These are phyloP conservation scores for Chrysolina oricalcia DNA, from an alignment of 2,888 invertebrate species.

Conservation along the genomic window DNA sequence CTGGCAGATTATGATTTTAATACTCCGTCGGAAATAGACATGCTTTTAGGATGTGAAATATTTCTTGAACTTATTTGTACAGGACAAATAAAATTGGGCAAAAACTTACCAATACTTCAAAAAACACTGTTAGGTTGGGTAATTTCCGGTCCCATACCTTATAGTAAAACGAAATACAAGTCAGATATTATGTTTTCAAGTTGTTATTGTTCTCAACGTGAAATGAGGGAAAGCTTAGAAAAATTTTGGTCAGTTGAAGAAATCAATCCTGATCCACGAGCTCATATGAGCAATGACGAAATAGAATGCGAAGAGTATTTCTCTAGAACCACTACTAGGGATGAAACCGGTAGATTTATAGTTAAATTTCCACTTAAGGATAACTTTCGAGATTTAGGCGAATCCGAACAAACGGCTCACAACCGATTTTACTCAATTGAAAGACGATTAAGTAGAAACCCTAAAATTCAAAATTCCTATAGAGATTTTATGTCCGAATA, in stretches of 20 bases:
- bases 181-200: conserved; percentile 2
- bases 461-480: background rate
- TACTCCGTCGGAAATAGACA: conserved; percentile 35
- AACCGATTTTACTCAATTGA: no score
- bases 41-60: conserved; percentile 34
- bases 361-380: conserved; percentile 39
- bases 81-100: conserved; percentile 31
- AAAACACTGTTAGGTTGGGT: no score
- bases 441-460: no score
- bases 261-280: no score
- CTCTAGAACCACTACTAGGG: conserved; percentile 29
- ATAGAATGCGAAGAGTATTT: conserved; percentile 50
- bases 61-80: conserved; percentile 35
- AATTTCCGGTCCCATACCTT: conserved; percentile 9
- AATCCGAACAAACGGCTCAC: conserved; percentile 4
- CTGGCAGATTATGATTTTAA: conserved; percentile 39
- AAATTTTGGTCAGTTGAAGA: conserved; percentile 17
- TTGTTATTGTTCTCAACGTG: background rate
- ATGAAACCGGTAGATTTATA: conserved; percentile 37
- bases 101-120: conserved; percentile 29
- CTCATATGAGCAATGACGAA: conserved; percentile 36
- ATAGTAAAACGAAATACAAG: background rate
- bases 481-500: background rate
- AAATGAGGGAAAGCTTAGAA: background rate
- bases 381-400: background rate